Evolutionary conservation across 2,888 invertebrate genomes (phyloP).

Genomic region (Chrysotoxum bicinctum): DNA sequence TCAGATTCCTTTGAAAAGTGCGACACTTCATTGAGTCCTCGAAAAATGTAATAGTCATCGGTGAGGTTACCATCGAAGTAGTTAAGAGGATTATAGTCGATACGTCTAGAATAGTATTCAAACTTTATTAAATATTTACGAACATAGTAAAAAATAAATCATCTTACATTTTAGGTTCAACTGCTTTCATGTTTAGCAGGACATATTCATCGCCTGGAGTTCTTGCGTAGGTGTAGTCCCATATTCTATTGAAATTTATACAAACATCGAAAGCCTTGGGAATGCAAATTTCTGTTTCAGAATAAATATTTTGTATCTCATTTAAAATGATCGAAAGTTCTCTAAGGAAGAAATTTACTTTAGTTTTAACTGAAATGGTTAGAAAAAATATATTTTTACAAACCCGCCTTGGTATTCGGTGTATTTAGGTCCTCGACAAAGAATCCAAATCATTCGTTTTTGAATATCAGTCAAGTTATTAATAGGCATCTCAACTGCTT

Average conservation of each 20-base stretch:
- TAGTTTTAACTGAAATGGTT: neutral
- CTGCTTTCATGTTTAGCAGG: conserved; percentile 69
- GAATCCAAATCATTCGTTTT: conserved; percentile 83
- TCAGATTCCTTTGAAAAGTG: conserved; percentile 2
- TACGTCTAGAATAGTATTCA: conserved; percentile 21
- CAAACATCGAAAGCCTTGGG: conserved; percentile 77
- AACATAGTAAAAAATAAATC: neutral
- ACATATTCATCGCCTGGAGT: conserved; percentile 60
- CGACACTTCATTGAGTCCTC: conserved; percentile 48
- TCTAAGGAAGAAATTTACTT: conserved; percentile 77
- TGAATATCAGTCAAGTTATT: conserved; percentile 75
- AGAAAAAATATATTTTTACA: neutral
- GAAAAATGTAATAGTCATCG: conserved; percentile 73
- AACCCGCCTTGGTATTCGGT: conserved; percentile 83
- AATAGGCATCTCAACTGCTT: conserved; percentile 66
- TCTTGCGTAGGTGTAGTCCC: conserved; percentile 74
- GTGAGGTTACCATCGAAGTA: conserved; percentile 70
- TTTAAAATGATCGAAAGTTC: conserved; percentile 82
- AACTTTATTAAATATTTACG: neutral
- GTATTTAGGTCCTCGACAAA: conserved; percentile 86
- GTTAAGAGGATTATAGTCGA: conserved; percentile 66
- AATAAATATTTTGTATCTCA: conserved; percentile 84
- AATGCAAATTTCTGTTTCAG: conserved; percentile 84
- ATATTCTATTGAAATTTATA: conserved; percentile 77
- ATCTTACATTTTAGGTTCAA: conserved; percentile 70